Conservation (phyloP, 2,113 vertebrate genomes). For the Vulpes ferrilata region DNA sequence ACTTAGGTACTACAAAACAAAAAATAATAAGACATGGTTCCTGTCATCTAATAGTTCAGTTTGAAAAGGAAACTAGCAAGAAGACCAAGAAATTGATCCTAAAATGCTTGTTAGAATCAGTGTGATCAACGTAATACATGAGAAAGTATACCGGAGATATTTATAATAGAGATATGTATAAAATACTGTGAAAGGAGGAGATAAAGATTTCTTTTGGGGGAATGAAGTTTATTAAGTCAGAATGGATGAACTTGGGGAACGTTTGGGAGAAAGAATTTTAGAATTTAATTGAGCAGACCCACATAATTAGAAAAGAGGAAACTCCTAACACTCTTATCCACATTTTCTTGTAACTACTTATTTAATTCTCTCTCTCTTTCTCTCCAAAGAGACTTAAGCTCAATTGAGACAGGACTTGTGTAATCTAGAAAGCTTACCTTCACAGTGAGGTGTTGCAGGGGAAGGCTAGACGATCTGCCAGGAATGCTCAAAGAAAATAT, state of each 20-base stretch:
- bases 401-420: not conserved
- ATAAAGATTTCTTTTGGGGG: not conserved
- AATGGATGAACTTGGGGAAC: not conserved
- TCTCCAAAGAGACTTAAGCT: not conserved
- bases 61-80: slow-evolving; percentile 6
- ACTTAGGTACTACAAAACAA: not conserved
- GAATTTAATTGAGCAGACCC: not conserved
- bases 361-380: not conserved
- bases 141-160: not conserved
- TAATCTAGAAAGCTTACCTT: not conserved
- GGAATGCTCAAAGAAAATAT: not conserved
- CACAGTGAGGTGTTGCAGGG: not conserved
- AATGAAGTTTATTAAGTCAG: not conserved
- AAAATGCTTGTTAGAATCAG: not conserved
- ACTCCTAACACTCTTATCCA: not conserved
- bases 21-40: not conserved
- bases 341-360: not conserved
- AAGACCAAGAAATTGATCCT: not conserved
- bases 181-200: not conserved
- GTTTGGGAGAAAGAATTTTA: not conserved
- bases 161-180: not conserved
- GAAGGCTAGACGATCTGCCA: not conserved
- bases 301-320: not conserved
- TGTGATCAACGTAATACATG: not conserved
- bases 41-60: not conserved